Conservation (phyloP, 2,797 vertebrate genomes). For the Telmatherina bonti region DNA sequence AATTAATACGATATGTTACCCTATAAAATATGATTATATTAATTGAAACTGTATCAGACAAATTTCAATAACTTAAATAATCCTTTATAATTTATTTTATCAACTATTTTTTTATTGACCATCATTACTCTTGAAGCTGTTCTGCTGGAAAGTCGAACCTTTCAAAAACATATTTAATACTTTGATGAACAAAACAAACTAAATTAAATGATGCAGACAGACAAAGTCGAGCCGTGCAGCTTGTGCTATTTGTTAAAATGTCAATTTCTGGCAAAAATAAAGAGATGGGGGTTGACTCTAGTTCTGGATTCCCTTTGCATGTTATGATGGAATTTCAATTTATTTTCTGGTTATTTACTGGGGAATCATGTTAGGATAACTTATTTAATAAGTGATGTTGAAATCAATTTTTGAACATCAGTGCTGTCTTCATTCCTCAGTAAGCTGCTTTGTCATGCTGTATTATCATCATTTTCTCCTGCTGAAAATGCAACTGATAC, state of each 20-base stretch:
- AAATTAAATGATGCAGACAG: conserved; percentile 35
- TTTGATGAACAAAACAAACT: conserved; percentile 46
- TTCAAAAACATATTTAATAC: conserved; percentile 45
- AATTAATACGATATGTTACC: conserved; percentile 8
- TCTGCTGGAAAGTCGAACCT: conserved; percentile 27
- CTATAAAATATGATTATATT: conserved; percentile 19
- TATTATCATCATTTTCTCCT: conserved; percentile 41
- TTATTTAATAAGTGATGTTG: conserved; percentile 45
- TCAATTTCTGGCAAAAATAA: not conserved
- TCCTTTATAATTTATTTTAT: conserved; percentile 30
- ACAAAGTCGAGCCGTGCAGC: conserved; percentile 27
- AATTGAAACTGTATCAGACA: conserved; percentile 13
- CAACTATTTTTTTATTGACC: conserved; percentile 21
- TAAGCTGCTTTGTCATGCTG: conserved; percentile 48
- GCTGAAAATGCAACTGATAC: conserved; percentile 24
- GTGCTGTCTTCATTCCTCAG: conserved; percentile 27
- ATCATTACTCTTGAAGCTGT: conserved; percentile 28
- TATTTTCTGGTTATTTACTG: conserved; percentile 32
- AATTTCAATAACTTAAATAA: conserved; percentile 17
- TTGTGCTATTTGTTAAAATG: conserved; percentile 16
- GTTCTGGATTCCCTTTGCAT: conserved; percentile 26
- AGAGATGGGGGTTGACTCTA: not conserved
- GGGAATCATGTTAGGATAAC: conserved; percentile 28
- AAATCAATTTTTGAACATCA: conserved; percentile 51
- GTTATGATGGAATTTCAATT: conserved; percentile 26